These are phyloP conservation scores for Episyrphus balteatus DNA, from an alignment of 1,140 invertebrate species.

Conservation along the genomic window DNA sequence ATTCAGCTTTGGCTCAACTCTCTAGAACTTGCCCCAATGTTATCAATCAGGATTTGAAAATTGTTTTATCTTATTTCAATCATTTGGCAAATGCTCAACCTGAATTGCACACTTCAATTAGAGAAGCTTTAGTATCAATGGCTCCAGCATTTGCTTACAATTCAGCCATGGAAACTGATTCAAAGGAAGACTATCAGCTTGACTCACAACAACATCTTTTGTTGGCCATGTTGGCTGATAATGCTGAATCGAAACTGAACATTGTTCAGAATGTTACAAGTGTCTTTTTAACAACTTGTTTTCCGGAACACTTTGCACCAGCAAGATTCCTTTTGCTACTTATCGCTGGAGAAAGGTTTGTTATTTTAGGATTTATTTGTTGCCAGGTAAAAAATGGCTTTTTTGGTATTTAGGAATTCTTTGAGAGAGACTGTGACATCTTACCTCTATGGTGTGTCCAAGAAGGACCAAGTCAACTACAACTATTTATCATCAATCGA, in stretches of 20 bases:
- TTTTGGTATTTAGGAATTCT: constrained; percentile 18
- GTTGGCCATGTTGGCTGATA: constrained; percentile 38
- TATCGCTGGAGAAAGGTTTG: constrained; percentile 70
- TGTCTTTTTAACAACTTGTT: constrained; percentile 69
- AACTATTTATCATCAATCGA: constrained; percentile 29
- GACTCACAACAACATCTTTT: constrained; percentile 43
- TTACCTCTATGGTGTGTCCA: constrained; percentile 32
- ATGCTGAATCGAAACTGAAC: constrained; percentile 53
- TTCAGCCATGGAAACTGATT: constrained; percentile 12
- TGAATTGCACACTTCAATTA: constrained; percentile 52
- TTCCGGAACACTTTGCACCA: constrained; percentile 66
- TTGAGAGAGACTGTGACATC: constrained; percentile 29
- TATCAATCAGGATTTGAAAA: constrained; percentile 46
- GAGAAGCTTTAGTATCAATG: constrained; percentile 60
- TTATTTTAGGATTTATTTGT: constrained; percentile 7
- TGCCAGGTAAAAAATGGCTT: not conserved
- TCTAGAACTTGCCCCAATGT: constrained; percentile 54
- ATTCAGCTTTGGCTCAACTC: constrained; percentile 38
- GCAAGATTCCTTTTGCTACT: constrained; percentile 75
- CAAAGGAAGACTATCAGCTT: constrained; percentile 29
- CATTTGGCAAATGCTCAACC: constrained; percentile 42
- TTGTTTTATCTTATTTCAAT: constrained; percentile 37
- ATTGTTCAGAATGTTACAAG: constrained; percentile 72
- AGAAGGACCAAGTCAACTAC: constrained; percentile 35
- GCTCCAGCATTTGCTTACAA: constrained; percentile 52